These are phyloP conservation scores for Oryzias sinensis DNA, from an alignment of 2,797 vertebrate genomes.

Conservation along the genomic window DNA sequence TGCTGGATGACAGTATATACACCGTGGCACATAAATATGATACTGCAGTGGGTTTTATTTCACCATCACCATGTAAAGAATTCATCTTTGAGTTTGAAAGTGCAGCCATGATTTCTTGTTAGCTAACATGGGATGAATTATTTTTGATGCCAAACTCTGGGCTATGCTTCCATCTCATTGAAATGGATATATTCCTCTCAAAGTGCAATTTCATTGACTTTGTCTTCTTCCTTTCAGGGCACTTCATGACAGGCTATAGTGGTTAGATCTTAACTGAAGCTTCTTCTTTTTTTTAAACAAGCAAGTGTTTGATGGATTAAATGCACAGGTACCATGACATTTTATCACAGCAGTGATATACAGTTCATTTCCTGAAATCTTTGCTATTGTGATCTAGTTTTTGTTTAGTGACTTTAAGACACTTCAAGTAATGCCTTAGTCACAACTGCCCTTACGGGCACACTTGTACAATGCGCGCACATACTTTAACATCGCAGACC, in stretches of 20 bases:
- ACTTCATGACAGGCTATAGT: conserved; percentile 37
- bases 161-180: conserved; percentile 22
- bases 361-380: conserved; percentile 50
- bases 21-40: conserved; percentile 53
- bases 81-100: conserved; percentile 40
- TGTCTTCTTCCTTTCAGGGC: conserved; percentile 40
- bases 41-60: conserved; percentile 54
- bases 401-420: conserved; percentile 30
- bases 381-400: conserved; percentile 25
- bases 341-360: conserved; percentile 54
- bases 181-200: conserved; percentile 35
- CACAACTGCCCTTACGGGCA: too few relatives aligned
- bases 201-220: conserved; percentile 22
- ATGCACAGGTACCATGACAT: conserved; percentile 55
- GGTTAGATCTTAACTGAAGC: conserved; percentile 3
- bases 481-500: too few relatives aligned
- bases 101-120: conserved; percentile 34
- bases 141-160: conserved; percentile 23
- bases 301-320: conserved; percentile 71
- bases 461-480: too few relatives aligned
- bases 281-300: conserved; percentile 8
- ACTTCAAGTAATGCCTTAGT: conserved; percentile 14
- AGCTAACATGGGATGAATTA: conserved; percentile 34
- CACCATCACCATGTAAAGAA: conserved; percentile 46
- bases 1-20: conserved; percentile 40